phyloP scores from a whole-genome alignment of 2,888 invertebrate species.

The Loripinus fragilis region DNA sequence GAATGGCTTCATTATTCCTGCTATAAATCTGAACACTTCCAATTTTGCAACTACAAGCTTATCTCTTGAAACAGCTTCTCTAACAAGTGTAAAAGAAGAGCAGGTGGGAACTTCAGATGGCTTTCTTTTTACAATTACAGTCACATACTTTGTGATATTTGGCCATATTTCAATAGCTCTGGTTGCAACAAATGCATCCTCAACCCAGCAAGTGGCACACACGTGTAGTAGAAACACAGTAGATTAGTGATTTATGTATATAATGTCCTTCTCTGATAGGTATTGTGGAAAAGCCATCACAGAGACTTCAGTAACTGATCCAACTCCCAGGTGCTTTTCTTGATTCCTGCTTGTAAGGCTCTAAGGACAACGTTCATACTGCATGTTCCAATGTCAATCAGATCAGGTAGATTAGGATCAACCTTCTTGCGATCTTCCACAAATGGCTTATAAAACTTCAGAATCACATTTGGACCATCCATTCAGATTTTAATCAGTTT shows the following conservation, averaged over 20 bases:
- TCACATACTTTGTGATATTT: conserved; percentile 8
- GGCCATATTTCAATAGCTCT: conserved; percentile 41
- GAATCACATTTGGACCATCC: conserved; percentile 44
- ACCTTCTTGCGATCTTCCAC: conserved; percentile 24
- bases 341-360: conserved; percentile 73
- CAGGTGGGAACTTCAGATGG: conserved; percentile 8
- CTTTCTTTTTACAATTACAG: conserved; percentile 6
- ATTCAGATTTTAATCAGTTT: conserved; percentile 38
- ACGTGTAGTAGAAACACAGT: conserved; percentile 37
- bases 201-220: conserved; percentile 37
- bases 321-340: conserved; percentile 58
- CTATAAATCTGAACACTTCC: conserved; percentile 2
- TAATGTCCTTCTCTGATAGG: conserved; percentile 29
- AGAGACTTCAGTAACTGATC: conserved; percentile 20
- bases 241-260: conserved; percentile 25
- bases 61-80: conserved; percentile 11
- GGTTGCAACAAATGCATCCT: conserved; percentile 34
- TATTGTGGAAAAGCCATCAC: conserved; percentile 34
- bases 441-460: conserved; percentile 25
- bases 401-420: conserved; percentile 26
- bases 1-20: conserved; percentile 12
- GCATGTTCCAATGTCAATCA: conserved; percentile 74
- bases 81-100: conserved; percentile 1
- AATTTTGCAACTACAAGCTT: conserved; percentile 9
- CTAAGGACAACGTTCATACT: conserved; percentile 75